A percentile compares a stretch with the other conserved stretches of the same genome.
Conservation (phyloP, 2,888 invertebrate species). For the Scaptomyza reducta region DNA sequence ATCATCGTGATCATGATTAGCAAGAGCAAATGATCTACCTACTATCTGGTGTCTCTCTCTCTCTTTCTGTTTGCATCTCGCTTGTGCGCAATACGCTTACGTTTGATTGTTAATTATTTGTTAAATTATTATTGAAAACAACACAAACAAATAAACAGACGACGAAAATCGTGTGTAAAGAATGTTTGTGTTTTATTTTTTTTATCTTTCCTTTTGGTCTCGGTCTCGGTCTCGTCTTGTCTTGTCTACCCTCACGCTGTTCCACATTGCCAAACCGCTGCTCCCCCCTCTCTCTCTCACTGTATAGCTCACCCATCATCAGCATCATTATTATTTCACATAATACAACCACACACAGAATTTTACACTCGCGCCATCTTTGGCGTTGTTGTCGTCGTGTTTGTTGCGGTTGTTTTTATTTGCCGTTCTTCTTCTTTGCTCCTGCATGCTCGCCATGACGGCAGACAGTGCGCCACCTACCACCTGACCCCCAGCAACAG, state of each 20-base stretch:
- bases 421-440: constrained; percentile 3
- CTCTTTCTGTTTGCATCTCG: constrained; percentile 4
- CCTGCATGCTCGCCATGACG: constrained; percentile 35
- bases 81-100: constrained; percentile 14
- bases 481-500: constrained; percentile 57
- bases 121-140: constrained; percentile 68
- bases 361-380: constrained; percentile 69
- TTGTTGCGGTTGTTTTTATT: constrained; percentile 20
- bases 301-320: constrained; percentile 5
- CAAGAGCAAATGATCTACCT: constrained; percentile 27
- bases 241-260: constrained; percentile 22
- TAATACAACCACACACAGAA: constrained; percentile 39
- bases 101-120: constrained; percentile 74
- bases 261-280: constrained; percentile 12
- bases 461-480: constrained; percentile 71
- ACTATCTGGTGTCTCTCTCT: constrained; percentile 11
- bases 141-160: constrained; percentile 54
- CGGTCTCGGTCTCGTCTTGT: constrained; percentile 10
- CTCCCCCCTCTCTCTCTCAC: constrained; percentile 1
- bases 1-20: constrained; percentile 12
- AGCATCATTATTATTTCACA: constrained; percentile 29
- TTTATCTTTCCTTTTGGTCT: background rate
- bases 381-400: constrained; percentile 58
- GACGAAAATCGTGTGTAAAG: constrained; percentile 66
- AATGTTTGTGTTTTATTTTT: constrained; percentile 50